Conservation (phyloP, 2,113 vertebrate genomes). For the Circaetus gallicus region DNA sequence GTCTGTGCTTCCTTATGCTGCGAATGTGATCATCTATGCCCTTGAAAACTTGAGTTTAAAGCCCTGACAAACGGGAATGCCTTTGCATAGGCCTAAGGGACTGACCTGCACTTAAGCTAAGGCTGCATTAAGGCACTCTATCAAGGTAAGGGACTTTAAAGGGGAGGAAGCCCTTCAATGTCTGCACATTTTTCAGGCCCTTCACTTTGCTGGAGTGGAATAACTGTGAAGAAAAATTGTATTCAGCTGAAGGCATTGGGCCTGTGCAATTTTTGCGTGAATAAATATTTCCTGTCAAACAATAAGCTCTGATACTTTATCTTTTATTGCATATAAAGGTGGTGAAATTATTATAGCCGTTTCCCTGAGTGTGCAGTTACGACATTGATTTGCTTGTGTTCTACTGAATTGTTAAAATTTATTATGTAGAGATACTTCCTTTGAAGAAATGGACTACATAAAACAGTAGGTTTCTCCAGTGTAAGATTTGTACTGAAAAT, state of each 20-base stretch:
- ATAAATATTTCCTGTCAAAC: not conserved
- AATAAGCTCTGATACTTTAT: not conserved
- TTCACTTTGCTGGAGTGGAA: not conserved
- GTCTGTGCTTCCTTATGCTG: not conserved
- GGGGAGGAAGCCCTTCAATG: not conserved
- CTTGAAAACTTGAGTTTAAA: not conserved
- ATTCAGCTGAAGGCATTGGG: not conserved
- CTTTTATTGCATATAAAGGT: not conserved
- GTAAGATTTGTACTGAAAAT: not conserved
- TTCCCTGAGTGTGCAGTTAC: not conserved
- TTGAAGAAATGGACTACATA: not conserved
- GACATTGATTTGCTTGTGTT: not conserved
- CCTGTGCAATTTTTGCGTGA: not conserved
- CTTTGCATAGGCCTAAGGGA: not conserved
- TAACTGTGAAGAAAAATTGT: not conserved
- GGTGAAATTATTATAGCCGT: not conserved
- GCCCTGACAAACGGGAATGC: not conserved
- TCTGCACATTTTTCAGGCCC: not conserved
- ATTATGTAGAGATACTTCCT: not conserved
- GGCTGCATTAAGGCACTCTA: not conserved
- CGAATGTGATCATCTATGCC: rapidly evolving
- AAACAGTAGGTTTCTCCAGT: not conserved
- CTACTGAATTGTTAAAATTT: not conserved
- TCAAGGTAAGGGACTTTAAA: not conserved
- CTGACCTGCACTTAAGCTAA: not conserved